Conservation (phyloP, 53 echinoderm and acorn worm species). For the Echinometra lucunter region DNA sequence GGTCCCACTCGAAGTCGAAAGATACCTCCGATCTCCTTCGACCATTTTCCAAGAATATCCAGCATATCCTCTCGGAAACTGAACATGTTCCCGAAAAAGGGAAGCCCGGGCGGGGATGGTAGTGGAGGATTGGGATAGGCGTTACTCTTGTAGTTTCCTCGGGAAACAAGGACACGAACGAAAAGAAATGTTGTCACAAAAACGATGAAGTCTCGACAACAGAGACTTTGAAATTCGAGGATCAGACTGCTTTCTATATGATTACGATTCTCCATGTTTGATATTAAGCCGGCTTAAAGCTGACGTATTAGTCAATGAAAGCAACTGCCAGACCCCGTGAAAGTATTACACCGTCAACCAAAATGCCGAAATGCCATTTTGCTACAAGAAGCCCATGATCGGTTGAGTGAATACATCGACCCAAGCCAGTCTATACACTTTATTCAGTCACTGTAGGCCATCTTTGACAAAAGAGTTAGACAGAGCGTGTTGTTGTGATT, state of each 20-base stretch:
- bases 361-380: too few relatives aligned
- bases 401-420: too few relatives aligned
- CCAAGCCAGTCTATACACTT: too few relatives aligned
- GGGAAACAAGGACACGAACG: constrained; percentile 31
- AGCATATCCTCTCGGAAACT: constrained; percentile 35
- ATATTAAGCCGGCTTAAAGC: not conserved
- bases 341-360: too few relatives aligned
- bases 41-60: not conserved
- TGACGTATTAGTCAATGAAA: too few relatives aligned
- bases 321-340: not conserved
- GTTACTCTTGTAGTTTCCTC: not conserved
- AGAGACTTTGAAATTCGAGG: not conserved
- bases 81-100: constrained; percentile 21
- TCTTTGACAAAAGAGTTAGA: too few relatives aligned
- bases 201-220: not conserved
- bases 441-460: too few relatives aligned
- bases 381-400: too few relatives aligned
- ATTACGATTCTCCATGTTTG: not conserved
- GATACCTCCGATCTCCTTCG: constrained; percentile 27
- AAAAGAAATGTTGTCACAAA: constrained; percentile 11
- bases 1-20: constrained; percentile 47
- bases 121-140: not conserved
- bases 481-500: too few relatives aligned
- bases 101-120: constrained; percentile 24
- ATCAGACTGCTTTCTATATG: not conserved